phyloP scores from a whole-genome alignment of 2,888 invertebrate genomes.

The Leptogaster cylindrica region DNA sequence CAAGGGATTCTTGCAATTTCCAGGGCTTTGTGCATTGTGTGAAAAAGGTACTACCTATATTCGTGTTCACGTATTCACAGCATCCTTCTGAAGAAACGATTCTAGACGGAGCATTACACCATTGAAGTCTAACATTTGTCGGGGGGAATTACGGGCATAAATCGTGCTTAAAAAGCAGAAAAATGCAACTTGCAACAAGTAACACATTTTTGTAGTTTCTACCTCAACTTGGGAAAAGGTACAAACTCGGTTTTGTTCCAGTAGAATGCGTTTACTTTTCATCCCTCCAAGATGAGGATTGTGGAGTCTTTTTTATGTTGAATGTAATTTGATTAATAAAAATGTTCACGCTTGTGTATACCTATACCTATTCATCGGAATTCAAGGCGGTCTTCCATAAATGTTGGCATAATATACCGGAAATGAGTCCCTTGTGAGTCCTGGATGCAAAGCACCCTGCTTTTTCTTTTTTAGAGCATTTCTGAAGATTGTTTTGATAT shows the following conservation, averaged over 20 bases:
- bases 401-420: constrained; percentile 20
- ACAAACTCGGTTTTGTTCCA: constrained; percentile 1
- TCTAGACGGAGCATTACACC: constrained; percentile 10
- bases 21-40: too few relatives aligned
- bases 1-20: too few relatives aligned
- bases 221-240: not conserved
- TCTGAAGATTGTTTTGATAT: not conserved
- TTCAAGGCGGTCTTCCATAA: constrained; percentile 11
- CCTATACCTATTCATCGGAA: not conserved
- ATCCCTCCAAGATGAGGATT: not conserved
- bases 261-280: not conserved
- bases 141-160: constrained; percentile 3
- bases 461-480: not conserved
- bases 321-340: constrained; percentile 31
- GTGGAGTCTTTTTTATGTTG: not conserved
- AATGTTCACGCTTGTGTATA: constrained; percentile 6
- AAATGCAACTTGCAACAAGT: constrained; percentile 31
- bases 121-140: not conserved
- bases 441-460: not conserved
- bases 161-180: constrained; percentile 25
- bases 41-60: too few relatives aligned
- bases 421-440: constrained; percentile 18
- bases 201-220: not conserved
- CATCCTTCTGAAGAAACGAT: too few relatives aligned
- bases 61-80: too few relatives aligned